These are phyloP conservation scores for Aythya fuligula DNA, from an alignment of 2,797 vertebrate genomes.

Conservation along the genomic window DNA sequence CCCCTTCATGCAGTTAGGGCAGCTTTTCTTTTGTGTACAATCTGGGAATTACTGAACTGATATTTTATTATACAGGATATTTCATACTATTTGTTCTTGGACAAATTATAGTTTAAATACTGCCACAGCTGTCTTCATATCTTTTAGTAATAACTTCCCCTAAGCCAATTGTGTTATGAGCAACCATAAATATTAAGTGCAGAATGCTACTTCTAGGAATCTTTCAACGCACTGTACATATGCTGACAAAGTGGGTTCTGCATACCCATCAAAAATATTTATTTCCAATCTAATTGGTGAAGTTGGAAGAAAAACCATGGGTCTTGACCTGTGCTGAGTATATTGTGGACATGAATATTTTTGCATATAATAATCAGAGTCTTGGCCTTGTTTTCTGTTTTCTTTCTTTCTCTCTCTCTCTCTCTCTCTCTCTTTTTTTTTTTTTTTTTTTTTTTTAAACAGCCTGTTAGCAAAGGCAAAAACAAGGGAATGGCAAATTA, in stretches of 20 bases:
- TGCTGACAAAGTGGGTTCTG: constrained; percentile 61
- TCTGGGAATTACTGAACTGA: neutral
- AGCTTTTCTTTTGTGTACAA: neutral
- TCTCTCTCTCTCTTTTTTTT: neutral
- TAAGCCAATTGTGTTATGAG: constrained; percentile 35
- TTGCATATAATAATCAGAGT: constrained; percentile 42
- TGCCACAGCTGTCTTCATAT: constrained; percentile 32
- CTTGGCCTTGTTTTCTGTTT: constrained; percentile 38
- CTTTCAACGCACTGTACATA: constrained; percentile 49
- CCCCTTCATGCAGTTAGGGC: neutral
- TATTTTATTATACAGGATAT: neutral
- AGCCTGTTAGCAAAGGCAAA: constrained; percentile 57
- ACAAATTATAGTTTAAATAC: constrained; percentile 42
- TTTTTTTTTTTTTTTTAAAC: neutral
- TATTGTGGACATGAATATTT: constrained; percentile 75
- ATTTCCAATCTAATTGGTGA: constrained; percentile 78
- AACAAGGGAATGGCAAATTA: constrained; percentile 56
- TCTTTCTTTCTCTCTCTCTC: neutral
- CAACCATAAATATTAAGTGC: constrained; percentile 75
- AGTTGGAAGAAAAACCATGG: constrained; percentile 65
- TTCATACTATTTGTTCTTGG: constrained; percentile 11
- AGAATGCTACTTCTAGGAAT: constrained; percentile 60
- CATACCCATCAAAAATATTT: constrained; percentile 73
- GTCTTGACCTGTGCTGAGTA: constrained; percentile 71
- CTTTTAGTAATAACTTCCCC: constrained; percentile 53